Base-by-base conservation (phyloP, 2,113 vertebrate genomes). In the Notarius quadriscutis region DNA sequence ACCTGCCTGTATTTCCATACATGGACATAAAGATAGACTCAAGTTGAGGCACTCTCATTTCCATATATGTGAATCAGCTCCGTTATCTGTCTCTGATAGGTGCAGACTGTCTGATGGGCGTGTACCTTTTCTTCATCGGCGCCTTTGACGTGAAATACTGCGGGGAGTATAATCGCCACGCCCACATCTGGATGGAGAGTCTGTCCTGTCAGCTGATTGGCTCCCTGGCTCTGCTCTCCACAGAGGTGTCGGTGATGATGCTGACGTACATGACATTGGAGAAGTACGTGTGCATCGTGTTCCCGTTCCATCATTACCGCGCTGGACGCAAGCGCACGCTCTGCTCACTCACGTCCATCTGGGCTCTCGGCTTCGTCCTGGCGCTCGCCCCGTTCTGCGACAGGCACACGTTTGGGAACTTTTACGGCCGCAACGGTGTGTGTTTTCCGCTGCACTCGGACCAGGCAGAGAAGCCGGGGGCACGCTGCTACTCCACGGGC, bases 221-320 rank as follows among this genome's bases (percentile, higher is more conserved):
- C 86, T 92, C 93, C 50, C 82, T 94, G 84, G 94, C 94, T 65
- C 92, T 91, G 93, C 91, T 95, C 4, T 95, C 94, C 86, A 95
- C 94, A 0, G 92, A 95, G 86, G 94, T 95, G 25, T 94, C 95
- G 0, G 93, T 94, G 82, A 92, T 95, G 91, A 88, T 94, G 78
- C 90, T 95, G 51, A 94, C 94, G 7, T 95, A 94, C 86, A 90
- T 93, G 92, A 95, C 94, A 2, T 58, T 95, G 77, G 94, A 95
- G 89, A 95, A 95, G 79, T 95, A 93, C 79, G 86, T 93, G 65
- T 93, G 91, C 90, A 91, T 95, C 0, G 93, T 94, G 20, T 94
- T 95, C 86, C 95, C 94, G 0, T 95, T 95, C 88, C 93, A 92
- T 82, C 91, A 90, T 86, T 92, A 90, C 86, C 84, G 89, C 1